Percentiles rank a stretch among this genome's conserved stretches.
Conservation (phyloP, 2,797 vertebrate species). For the Syndactyla subalaris region DNA sequence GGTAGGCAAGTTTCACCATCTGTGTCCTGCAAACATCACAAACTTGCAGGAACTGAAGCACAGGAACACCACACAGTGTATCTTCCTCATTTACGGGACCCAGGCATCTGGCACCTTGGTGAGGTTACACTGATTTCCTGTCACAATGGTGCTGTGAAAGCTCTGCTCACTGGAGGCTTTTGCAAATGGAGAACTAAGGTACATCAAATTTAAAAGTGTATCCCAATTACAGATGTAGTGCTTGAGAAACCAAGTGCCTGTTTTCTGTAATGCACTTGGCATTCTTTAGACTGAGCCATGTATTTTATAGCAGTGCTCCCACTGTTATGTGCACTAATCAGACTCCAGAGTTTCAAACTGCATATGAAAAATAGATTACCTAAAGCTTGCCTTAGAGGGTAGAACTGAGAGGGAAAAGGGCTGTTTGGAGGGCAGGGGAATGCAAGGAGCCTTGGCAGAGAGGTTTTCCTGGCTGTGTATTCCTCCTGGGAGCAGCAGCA, state of each 20-base stretch:
- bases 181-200: neutral
- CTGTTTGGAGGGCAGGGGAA: neutral
- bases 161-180: neutral
- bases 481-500: neutral
- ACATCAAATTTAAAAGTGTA: neutral
- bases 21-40: neutral
- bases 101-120: neutral
- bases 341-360: neutral
- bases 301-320: neutral
- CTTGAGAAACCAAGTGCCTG: neutral
- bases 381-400: neutral
- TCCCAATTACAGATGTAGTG: neutral
- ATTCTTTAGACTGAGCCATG: neutral
- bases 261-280: neutral
- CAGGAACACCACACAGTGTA: rapidly evolving
- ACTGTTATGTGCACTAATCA: neutral
- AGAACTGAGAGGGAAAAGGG: neutral
- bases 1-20: neutral
- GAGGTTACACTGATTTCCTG: neutral
- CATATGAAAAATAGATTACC: neutral
- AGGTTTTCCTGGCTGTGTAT: neutral
- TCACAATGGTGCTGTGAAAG: neutral
- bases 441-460: neutral
- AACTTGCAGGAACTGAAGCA: neutral
- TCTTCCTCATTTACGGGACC: neutral